A percentile compares a stretch with the other conserved stretches of the same genome.
Evolutionary conservation across 2,888 invertebrate species (phyloP).

Genomic region (Eupeodes latifasciatus): DNA sequence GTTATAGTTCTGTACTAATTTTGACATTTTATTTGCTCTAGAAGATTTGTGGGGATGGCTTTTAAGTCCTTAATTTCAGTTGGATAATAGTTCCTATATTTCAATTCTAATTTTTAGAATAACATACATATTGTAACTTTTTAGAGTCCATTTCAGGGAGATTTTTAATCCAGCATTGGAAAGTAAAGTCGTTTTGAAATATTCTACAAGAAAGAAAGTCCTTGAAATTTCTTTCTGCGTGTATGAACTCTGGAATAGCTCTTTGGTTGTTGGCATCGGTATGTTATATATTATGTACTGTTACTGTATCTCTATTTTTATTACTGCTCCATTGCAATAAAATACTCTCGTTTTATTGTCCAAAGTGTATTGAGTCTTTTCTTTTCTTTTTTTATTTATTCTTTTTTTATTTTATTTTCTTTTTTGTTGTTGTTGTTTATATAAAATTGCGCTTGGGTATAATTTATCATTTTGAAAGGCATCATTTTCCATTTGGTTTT

Average conservation of each 20-base stretch:
- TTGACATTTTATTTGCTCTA: too few species aligned
- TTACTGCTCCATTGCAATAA: conserved; percentile 34
- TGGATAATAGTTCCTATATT: too few species aligned
- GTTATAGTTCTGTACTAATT: too few species aligned
- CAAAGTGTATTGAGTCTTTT: not conserved
- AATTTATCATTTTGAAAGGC: conserved; percentile 62
- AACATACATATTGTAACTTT: too few species aligned
- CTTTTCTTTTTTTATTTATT: not conserved
- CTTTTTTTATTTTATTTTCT: not conserved
- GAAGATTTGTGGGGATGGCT: too few species aligned
- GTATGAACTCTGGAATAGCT: not conserved
- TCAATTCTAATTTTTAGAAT: too few species aligned
- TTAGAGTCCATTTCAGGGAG: too few species aligned
- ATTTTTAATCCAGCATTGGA: too few species aligned
- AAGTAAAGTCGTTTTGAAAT: too few species aligned
- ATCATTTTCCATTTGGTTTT: conserved; percentile 55
- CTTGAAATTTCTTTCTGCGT: conserved; percentile 14
- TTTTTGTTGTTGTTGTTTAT: not conserved
- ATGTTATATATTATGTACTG: not conserved
- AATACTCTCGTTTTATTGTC: conserved; percentile 29
- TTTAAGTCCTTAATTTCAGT: too few species aligned
- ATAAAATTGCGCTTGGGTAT: conserved; percentile 23
- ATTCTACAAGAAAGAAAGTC: not conserved
- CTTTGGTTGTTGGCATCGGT: not conserved
- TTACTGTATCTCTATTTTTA: conserved; percentile 17